Evolutionary conservation across 2,797 vertebrate genomes (phyloP).

Genomic region (Menidia menidia): DNA sequence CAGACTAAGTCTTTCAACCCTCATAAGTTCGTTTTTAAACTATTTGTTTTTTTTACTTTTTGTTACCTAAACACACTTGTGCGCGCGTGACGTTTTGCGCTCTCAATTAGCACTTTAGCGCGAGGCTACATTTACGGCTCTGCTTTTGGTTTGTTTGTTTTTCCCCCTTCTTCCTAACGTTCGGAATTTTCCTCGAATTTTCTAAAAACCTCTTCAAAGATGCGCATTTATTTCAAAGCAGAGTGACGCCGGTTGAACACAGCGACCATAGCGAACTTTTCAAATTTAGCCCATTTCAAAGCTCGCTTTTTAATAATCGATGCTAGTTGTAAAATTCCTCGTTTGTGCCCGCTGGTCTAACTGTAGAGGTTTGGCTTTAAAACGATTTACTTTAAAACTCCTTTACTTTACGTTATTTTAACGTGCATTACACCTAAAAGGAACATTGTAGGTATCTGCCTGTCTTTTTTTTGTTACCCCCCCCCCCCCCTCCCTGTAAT

Average conservation of each 20-base stretch:
- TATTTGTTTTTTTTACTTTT: background rate
- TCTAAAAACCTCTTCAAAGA: background rate
- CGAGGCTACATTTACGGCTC: background rate
- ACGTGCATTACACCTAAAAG: conserved; percentile 46
- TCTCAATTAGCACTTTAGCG: background rate
- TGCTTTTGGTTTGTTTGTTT: background rate
- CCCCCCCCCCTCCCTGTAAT: background rate
- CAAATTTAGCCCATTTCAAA: background rate
- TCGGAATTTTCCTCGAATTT: background rate
- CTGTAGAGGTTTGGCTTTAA: background rate
- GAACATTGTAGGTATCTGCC: conserved; percentile 19
- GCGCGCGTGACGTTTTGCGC: background rate
- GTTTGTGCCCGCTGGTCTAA: background rate
- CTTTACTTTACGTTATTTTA: conserved; percentile 14
- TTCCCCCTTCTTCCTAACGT: background rate
- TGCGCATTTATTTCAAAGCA: background rate
- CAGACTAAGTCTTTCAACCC: background rate
- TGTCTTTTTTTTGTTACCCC: conserved; percentile 9
- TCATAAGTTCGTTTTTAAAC: background rate
- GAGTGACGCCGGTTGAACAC: background rate
- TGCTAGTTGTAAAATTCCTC: background rate
- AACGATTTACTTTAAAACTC: background rate
- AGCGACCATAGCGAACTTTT: background rate
- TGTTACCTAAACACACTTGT: background rate
- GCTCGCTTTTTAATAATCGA: background rate